These are phyloP conservation scores for Calliopum simillimum DNA, from an alignment of 2,888 invertebrate genomes.

Conservation along the genomic window DNA sequence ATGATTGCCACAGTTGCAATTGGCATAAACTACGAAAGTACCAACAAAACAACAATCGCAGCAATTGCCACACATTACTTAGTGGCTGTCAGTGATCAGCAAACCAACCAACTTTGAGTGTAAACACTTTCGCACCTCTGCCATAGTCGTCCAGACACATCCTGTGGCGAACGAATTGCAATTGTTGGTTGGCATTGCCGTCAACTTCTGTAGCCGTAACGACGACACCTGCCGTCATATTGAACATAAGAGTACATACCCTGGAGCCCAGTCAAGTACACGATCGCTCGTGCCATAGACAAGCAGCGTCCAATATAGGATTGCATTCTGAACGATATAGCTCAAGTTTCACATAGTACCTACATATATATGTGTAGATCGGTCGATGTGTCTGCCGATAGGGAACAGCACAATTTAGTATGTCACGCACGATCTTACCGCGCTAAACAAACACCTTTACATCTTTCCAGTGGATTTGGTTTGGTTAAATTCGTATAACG, in stretches of 20 bases:
- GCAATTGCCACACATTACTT: slow-evolving; percentile 20
- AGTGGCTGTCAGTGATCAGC: slow-evolving; percentile 2
- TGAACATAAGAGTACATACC: background rate
- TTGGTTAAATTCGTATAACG: no score
- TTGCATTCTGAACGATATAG: background rate
- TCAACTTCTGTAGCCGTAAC: background rate
- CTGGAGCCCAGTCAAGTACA: background rate
- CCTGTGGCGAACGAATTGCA: slow-evolving; percentile 35
- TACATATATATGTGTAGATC: background rate
- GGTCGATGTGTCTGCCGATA: slow-evolving; percentile 22
- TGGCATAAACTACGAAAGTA: slow-evolving; percentile 23
- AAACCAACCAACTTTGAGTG: slow-evolving; percentile 1
- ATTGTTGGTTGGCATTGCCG: slow-evolving; percentile 3
- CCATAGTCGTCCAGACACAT: slow-evolving; percentile 20
- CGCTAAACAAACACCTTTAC: slow-evolving; percentile 27
- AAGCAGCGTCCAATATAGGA: background rate
- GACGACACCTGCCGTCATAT: slow-evolving; percentile 31
- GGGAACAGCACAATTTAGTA: slow-evolving; percentile 26
- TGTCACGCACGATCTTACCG: slow-evolving; percentile 21
- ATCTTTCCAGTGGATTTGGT: no score
- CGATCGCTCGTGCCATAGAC: background rate
- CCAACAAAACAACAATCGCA: slow-evolving; percentile 2
- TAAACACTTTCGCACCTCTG: slow-evolving; percentile 31
- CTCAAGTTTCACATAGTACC: slow-evolving; percentile 8
- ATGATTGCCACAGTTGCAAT: slow-evolving; percentile 23